These are phyloP conservation scores for Drosophila tsacasi DNA, from an alignment of 1,140 invertebrate genomes.

Conservation along the genomic window DNA sequence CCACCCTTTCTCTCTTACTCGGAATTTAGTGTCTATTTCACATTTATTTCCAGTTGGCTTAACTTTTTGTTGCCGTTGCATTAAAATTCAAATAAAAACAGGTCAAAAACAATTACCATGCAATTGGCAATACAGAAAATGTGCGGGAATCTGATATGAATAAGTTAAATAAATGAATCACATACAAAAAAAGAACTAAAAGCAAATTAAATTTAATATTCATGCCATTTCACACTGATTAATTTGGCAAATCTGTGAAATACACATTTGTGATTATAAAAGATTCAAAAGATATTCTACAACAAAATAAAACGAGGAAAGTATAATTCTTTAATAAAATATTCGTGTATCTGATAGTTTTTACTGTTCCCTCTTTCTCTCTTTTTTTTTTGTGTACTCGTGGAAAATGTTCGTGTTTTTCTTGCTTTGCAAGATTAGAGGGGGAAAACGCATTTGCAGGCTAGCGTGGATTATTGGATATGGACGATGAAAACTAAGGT, in stretches of 20 bases:
- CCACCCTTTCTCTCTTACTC: neutral
- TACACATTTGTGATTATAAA: neutral
- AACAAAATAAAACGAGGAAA: neutral
- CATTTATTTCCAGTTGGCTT: slow-evolving; percentile 15
- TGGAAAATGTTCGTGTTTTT: neutral
- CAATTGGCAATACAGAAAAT: neutral
- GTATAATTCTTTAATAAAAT: neutral
- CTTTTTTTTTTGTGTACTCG: neutral
- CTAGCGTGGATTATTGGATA: slow-evolving; percentile 9
- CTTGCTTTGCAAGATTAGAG: neutral
- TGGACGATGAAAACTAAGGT: slow-evolving; percentile 11
- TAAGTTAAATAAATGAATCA: neutral
- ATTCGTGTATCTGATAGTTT: neutral
- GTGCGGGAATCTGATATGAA: slow-evolving; percentile 1
- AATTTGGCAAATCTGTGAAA: neutral
- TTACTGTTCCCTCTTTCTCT: neutral
- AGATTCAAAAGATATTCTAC: neutral
- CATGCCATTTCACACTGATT: neutral
- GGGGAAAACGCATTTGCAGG: neutral
- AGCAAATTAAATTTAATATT: slow-evolving; percentile 5
- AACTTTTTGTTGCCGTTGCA: neutral
- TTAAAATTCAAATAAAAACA: neutral
- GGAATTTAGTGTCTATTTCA: neutral
- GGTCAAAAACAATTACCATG: slow-evolving; percentile 3
- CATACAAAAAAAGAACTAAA: neutral